phyloP scores from a whole-genome alignment of 2,888 invertebrate species.

The Laspeyria flexula region DNA sequence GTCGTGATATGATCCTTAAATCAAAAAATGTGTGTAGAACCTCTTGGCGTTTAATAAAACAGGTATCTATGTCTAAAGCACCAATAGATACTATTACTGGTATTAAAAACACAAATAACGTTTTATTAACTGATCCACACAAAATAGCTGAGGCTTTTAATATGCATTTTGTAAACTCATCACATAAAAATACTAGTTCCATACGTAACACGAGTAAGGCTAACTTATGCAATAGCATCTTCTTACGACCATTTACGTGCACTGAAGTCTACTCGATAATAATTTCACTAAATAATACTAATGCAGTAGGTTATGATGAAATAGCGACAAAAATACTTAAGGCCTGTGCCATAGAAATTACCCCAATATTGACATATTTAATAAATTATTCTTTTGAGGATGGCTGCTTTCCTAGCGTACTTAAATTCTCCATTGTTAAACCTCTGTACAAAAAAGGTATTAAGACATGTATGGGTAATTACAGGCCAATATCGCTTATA shows the following conservation, averaged over 20 bases:
- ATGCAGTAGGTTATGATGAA: not conserved
- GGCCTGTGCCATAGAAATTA: not conserved
- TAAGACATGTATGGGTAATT: too few relatives aligned
- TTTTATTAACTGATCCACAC: not conserved
- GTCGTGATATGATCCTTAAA: not conserved
- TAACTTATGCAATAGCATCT: not conserved
- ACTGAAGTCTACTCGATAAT: too few relatives aligned
- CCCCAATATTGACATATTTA: not conserved
- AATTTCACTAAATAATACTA: not conserved
- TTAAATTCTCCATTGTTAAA: not conserved
- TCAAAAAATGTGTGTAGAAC: conserved; percentile 2
- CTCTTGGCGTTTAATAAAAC: conserved; percentile 4
- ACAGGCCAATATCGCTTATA: not conserved
- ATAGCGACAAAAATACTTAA: not conserved
- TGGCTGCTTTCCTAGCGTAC: not conserved
- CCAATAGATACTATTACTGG: not conserved
- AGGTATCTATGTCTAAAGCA: not conserved
- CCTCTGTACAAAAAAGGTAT: too few relatives aligned
- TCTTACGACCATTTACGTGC: not conserved
- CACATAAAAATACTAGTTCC: not conserved
- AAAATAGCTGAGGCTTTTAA: conserved; percentile 1
- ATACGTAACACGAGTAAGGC: not conserved
- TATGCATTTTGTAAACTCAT: not conserved
- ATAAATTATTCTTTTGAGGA: not conserved
- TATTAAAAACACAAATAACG: not conserved